Conservation (phyloP, 2,888 invertebrate species). For the Acanthosepion pharaonis region DNA sequence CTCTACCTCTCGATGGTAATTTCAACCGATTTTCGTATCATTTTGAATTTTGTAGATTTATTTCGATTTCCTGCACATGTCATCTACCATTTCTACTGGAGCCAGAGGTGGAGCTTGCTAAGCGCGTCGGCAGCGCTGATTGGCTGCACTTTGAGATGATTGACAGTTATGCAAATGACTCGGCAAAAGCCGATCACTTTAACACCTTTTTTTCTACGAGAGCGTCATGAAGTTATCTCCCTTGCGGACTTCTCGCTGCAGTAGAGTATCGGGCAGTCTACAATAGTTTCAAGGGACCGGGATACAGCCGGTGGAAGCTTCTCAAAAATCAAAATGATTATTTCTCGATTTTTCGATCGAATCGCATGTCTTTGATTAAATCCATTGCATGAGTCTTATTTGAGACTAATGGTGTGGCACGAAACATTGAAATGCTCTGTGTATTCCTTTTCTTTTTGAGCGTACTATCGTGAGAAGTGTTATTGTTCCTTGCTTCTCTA, state of each 20-base stretch:
- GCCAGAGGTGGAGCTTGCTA: not conserved
- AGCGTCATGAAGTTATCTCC: not conserved
- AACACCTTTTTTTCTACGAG: not conserved
- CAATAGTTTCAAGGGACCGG: not conserved
- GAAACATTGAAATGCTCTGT: not conserved
- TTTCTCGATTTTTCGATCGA: constrained; percentile 33
- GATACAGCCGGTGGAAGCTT: not conserved
- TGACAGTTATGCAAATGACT: constrained; percentile 43
- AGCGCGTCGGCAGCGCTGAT: not conserved
- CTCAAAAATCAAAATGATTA: not conserved
- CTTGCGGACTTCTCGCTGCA: not conserved
- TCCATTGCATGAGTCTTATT: not conserved
- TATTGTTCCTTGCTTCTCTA: not conserved
- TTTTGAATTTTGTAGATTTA: constrained; percentile 37
- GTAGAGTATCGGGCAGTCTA: not conserved
- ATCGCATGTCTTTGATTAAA: not conserved
- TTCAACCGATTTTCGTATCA: not conserved
- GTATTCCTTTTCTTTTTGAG: not conserved
- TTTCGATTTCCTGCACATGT: constrained; percentile 41
- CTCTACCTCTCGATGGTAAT: not conserved
- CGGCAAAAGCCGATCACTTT: not conserved
- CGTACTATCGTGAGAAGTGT: not conserved
- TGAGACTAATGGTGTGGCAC: not conserved
- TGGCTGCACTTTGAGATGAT: not conserved
- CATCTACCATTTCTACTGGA: constrained; percentile 21